These are phyloP conservation scores for Dermolepida albohirtum DNA, from an alignment of 2,888 invertebrate species.

Conservation along the genomic window DNA sequence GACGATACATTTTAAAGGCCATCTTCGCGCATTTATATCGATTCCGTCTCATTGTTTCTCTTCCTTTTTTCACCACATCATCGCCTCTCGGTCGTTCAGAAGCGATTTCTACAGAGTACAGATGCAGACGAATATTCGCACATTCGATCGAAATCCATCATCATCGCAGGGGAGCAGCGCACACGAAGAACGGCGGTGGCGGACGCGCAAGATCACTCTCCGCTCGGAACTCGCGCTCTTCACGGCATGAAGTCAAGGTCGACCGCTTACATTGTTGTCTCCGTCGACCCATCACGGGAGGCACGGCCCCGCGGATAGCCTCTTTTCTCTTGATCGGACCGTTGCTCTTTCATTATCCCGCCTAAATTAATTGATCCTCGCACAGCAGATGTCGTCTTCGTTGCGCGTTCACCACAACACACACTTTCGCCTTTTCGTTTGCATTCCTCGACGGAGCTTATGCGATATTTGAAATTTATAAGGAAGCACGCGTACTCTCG, in stretches of 20 bases:
- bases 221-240: slow-evolving; percentile 1
- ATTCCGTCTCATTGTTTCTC: too few relatives aligned
- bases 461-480: too few relatives aligned
- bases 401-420: neutral
- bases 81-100: neutral
- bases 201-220: slow-evolving; percentile 20
- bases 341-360: slow-evolving; percentile 42
- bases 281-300: slow-evolving; percentile 30
- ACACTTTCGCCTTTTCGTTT: slow-evolving; percentile 11
- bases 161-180: neutral
- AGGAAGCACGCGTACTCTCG: too few relatives aligned
- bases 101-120: neutral
- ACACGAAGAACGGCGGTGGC: slow-evolving; percentile 11
- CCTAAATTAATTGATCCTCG: slow-evolving; percentile 41
- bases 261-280: slow-evolving; percentile 36
- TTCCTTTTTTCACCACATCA: neutral
- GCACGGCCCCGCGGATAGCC: slow-evolving; percentile 25
- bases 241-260: slow-evolving; percentile 31
- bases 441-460: neutral
- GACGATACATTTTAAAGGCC: too few relatives aligned
- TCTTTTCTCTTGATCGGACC: slow-evolving; percentile 30
- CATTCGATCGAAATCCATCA: slow-evolving; percentile 21
- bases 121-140: neutral
- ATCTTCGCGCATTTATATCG: too few relatives aligned
- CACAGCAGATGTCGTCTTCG: slow-evolving; percentile 3